These are phyloP conservation scores for Cygnus buccinator DNA, from an alignment of 2,113 vertebrate genomes.

Conservation along the genomic window DNA sequence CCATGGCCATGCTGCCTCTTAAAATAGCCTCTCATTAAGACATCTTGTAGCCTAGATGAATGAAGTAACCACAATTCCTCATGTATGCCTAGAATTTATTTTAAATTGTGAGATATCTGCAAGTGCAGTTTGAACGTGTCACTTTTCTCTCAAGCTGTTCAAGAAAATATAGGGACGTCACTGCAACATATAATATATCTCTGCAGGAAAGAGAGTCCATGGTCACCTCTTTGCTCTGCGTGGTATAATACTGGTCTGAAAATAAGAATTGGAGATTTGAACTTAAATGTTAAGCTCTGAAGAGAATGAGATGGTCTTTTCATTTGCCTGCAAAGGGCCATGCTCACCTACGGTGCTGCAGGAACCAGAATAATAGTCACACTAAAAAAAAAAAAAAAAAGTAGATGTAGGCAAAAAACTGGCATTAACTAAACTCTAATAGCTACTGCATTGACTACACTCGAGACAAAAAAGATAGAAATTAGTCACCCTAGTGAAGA, in stretches of 20 bases:
- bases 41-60: not conserved
- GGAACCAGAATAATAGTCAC: not conserved
- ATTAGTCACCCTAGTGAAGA: not conserved
- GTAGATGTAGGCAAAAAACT: not conserved
- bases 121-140: not conserved
- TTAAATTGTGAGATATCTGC: not conserved
- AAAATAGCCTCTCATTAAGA: not conserved
- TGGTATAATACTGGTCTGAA: not conserved
- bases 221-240: not conserved
- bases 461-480: not conserved
- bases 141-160: not conserved
- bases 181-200: not conserved
- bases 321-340: slow-evolving; percentile 13
- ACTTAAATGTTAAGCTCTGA: not conserved
- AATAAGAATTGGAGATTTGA: not conserved
- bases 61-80: not conserved
- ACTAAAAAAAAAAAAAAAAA: not conserved
- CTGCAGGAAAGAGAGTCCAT: not conserved
- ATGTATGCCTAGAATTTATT: not conserved
- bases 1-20: accelerated
- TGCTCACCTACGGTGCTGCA: not conserved
- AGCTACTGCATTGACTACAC: not conserved
- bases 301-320: not conserved
- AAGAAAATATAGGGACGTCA: not conserved
- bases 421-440: not conserved